These are phyloP conservation scores for Neolamprologus ventralis DNA, from an alignment of 2,113 vertebrate genomes.

Conservation along the genomic window DNA sequence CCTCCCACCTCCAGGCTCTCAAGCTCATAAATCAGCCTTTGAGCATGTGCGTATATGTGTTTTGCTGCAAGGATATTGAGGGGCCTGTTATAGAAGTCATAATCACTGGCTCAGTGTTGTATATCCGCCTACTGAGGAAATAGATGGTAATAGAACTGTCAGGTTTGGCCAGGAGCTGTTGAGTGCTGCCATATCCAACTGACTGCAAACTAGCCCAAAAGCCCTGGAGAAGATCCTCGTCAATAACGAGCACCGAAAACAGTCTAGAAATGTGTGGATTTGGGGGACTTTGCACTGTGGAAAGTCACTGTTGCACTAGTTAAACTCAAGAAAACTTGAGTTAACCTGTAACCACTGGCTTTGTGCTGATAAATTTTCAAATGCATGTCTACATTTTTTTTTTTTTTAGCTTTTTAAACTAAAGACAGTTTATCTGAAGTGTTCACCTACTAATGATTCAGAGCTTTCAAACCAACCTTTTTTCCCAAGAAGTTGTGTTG, in stretches of 20 bases:
- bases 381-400: neutral
- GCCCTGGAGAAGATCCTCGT: neutral
- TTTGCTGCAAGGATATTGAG: constrained; percentile 39
- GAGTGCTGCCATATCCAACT: neutral
- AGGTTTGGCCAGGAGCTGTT: constrained; percentile 34
- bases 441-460: neutral
- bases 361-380: neutral
- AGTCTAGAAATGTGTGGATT: neutral
- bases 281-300: neutral
- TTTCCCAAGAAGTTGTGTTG: neutral
- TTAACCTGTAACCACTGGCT: neutral
- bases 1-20: constrained; percentile 55
- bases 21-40: constrained; percentile 49
- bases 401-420: neutral
- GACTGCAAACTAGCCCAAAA: neutral
- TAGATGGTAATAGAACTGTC: constrained; percentile 54
- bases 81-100: constrained; percentile 42
- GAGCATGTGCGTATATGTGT: neutral
- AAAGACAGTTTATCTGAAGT: neutral
- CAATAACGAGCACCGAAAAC: neutral
- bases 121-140: constrained; percentile 32
- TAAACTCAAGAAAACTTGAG: neutral
- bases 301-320: neutral
- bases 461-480: neutral
- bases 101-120: constrained; percentile 26